phyloP scores from a whole-genome alignment of 2,113 vertebrate species.

The Proteles cristata region DNA sequence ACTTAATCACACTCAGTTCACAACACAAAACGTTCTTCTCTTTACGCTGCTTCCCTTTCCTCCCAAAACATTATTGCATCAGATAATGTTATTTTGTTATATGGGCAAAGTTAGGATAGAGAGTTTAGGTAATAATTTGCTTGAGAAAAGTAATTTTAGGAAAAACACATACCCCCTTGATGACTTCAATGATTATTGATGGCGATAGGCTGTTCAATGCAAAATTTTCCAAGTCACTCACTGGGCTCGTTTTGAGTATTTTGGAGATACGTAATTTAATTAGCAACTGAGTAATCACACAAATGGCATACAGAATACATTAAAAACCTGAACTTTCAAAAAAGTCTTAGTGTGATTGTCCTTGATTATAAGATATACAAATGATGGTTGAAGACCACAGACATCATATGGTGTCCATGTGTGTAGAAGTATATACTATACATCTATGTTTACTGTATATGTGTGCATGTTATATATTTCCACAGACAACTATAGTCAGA shows the following conservation, averaged over 20 bases:
- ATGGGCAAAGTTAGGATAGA: neutral
- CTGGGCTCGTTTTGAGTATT: neutral
- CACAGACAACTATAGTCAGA: neutral
- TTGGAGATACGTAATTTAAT: neutral
- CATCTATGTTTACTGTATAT: neutral
- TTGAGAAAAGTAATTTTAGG: slow-evolving; percentile 34
- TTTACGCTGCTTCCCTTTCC: neutral
- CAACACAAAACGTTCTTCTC: neutral
- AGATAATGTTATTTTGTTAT: neutral
- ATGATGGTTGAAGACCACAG: neutral
- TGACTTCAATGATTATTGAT: neutral
- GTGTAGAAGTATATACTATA: neutral
- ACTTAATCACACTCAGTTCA: neutral
- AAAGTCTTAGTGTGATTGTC: neutral
- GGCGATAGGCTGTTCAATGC: neutral
- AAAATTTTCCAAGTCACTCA: slow-evolving; percentile 13
- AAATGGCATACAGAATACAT: neutral
- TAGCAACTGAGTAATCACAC: neutral
- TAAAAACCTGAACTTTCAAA: neutral
- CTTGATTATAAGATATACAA: neutral
- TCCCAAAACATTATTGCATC: slow-evolving; percentile 9
- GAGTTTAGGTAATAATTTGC: neutral
- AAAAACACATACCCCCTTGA: neutral
- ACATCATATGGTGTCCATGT: neutral
- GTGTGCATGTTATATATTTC: neutral